Conservation (phyloP, 2,797 vertebrate genomes). For the Mallotus villosus region DNA sequence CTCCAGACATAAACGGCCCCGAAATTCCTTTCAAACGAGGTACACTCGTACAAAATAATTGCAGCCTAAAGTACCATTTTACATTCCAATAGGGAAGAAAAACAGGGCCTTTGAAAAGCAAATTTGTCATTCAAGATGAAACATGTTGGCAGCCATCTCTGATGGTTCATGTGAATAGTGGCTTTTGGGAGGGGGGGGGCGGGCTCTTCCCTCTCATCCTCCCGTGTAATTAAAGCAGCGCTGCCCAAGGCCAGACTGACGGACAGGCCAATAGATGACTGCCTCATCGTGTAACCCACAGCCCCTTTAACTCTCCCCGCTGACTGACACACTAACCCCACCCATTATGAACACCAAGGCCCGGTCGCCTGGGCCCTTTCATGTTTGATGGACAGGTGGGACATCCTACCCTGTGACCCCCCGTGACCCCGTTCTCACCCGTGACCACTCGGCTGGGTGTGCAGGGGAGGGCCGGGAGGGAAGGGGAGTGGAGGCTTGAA, state of each 20-base stretch:
- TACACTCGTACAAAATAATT: slow-evolving; percentile 53
- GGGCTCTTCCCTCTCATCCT: slow-evolving; percentile 47
- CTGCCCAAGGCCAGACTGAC: slow-evolving; percentile 63
- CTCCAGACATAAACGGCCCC: slow-evolving; percentile 19
- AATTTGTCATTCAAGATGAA: slow-evolving; percentile 63
- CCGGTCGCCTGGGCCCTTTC: slow-evolving; percentile 62
- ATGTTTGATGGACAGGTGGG: slow-evolving; percentile 75
- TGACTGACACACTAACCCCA: slow-evolving; percentile 67
- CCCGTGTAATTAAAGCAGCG: slow-evolving; percentile 64
- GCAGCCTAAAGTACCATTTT: slow-evolving; percentile 52
- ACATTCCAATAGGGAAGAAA: slow-evolving; percentile 65
- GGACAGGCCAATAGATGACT: slow-evolving; percentile 67
- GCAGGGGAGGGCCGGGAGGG: slow-evolving; percentile 30
- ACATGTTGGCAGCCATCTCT: slow-evolving; percentile 63
- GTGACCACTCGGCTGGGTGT: slow-evolving; percentile 61
- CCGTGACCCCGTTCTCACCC: slow-evolving; percentile 61
- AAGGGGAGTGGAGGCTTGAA: slow-evolving; percentile 37
- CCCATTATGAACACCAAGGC: slow-evolving; percentile 61
- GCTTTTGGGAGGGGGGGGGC: slow-evolving; percentile 24
- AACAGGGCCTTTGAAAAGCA: slow-evolving; percentile 49
- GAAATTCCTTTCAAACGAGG: slow-evolving; percentile 34
- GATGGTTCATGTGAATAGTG: slow-evolving; percentile 64
- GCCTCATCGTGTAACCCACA: slow-evolving; percentile 62
- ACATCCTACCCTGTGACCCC: slow-evolving; percentile 68
- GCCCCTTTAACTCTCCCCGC: slow-evolving; percentile 58